These are phyloP conservation scores for Agriopis leucophaearia DNA, from an alignment of 2,888 invertebrate species.

Conservation along the genomic window DNA sequence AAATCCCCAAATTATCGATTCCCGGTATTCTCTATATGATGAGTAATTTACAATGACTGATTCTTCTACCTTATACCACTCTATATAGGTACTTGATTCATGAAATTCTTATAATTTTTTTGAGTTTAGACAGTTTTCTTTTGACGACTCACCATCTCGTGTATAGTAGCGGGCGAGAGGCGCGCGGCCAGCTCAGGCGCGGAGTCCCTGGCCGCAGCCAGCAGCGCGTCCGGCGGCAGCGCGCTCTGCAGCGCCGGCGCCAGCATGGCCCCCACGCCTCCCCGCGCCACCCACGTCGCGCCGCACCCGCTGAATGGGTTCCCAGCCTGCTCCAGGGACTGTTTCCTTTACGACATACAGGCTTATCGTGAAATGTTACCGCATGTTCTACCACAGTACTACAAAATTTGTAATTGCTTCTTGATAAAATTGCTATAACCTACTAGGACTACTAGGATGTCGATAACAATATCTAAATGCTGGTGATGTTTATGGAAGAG, in stretches of 20 bases:
- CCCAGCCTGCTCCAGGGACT: slow-evolving; percentile 85
- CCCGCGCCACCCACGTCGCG: slow-evolving; percentile 75
- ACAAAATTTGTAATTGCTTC: not conserved
- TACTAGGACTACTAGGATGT: not conserved
- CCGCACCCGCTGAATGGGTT: slow-evolving; percentile 88
- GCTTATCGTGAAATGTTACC: slow-evolving; percentile 67
- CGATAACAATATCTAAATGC: not conserved
- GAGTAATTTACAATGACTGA: too few species aligned
- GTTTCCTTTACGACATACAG: slow-evolving; percentile 84
- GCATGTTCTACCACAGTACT: slow-evolving; percentile 22
- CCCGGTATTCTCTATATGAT: too few species aligned
- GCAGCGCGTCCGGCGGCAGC: slow-evolving; percentile 91
- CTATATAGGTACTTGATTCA: too few species aligned
- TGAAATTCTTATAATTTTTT: not conserved
- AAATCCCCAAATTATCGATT: too few species aligned
- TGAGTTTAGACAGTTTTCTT: not conserved
- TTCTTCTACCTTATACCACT: too few species aligned
- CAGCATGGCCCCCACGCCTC: slow-evolving; percentile 80
- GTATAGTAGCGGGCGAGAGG: slow-evolving; percentile 91
- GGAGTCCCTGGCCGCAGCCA: slow-evolving; percentile 95
- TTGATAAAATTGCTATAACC: not conserved
- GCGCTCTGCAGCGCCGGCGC: slow-evolving; percentile 85
- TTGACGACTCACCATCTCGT: slow-evolving; percentile 90
- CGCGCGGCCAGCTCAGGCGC: slow-evolving; percentile 93
- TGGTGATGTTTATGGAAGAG: not conserved